phyloP scores from a whole-genome alignment of 2,888 invertebrate genomes.

The Philaethria dido region DNA sequence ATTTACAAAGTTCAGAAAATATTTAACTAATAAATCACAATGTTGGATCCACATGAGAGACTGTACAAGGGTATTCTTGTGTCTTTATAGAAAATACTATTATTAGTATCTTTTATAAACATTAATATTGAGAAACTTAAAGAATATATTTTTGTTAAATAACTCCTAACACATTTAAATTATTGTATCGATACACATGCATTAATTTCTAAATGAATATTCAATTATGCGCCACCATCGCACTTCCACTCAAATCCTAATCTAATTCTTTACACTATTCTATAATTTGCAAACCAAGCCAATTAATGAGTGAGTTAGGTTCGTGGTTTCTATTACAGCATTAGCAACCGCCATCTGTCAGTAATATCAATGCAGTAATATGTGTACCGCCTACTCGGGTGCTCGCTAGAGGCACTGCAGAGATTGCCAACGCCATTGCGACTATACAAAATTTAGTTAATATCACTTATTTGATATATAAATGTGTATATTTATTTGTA shows the following conservation, averaged over 20 bases:
- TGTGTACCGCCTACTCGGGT: neutral
- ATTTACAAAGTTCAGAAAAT: no score
- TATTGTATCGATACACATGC: neutral
- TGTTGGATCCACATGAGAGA: no score
- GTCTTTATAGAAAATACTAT: no score
- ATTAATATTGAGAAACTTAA: no score
- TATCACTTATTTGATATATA: neutral
- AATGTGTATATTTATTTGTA: neutral
- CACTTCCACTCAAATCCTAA: neutral
- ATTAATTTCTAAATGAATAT: neutral
- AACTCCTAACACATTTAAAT: no score
- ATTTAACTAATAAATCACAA: no score
- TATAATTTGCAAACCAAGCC: slow-evolving; percentile 28
- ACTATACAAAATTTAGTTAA: neutral
- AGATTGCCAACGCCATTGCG: neutral
- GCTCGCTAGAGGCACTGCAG: neutral
- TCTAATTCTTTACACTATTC: slow-evolving; percentile 19
- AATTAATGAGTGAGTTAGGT: slow-evolving; percentile 30
- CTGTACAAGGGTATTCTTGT: no score
- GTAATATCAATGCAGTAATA: slow-evolving; percentile 30
- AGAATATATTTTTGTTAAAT: no score
- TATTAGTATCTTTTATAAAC: no score
- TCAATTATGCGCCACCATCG: neutral
- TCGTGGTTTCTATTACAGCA: slow-evolving; percentile 42
- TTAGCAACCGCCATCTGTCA: slow-evolving; percentile 42